Evolutionary conservation across 2,888 invertebrate genomes (phyloP).

Genomic region (Scotopteryx bipunctaria): DNA sequence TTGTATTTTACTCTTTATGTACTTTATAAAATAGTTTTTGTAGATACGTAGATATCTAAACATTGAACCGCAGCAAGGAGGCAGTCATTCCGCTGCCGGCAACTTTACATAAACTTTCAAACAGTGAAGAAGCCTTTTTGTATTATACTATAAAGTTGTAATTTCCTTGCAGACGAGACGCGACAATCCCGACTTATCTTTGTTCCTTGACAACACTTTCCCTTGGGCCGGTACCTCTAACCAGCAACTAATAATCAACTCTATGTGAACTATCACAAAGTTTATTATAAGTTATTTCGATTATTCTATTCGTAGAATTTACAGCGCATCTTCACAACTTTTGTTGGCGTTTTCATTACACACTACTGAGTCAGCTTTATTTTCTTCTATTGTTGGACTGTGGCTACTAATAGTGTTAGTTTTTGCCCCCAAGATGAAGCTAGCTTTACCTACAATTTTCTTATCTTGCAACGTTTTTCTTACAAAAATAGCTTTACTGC

Average conservation of each 20-base stretch:
- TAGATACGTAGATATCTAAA: background rate
- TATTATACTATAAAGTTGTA: constrained; percentile 64
- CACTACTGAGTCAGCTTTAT: constrained; percentile 57
- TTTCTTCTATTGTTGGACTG: constrained; percentile 21
- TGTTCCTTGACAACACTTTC: constrained; percentile 80
- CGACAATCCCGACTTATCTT: constrained; percentile 79
- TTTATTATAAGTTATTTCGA: constrained; percentile 8
- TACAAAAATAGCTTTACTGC: background rate
- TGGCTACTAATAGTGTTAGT: constrained; percentile 12
- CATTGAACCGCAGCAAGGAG: constrained; percentile 18
- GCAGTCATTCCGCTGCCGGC: constrained; percentile 12
- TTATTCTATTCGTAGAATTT: constrained; percentile 58
- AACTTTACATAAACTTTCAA: constrained; percentile 45
- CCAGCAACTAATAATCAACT: constrained; percentile 9
- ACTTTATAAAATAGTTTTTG: too few relatives aligned
- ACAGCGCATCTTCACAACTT: constrained; percentile 70
- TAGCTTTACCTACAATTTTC: background rate
- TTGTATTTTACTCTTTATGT: too few relatives aligned
- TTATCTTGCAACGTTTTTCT: background rate
- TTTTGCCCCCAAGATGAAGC: background rate
- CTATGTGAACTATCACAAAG: constrained; percentile 10
- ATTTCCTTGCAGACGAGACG: constrained; percentile 70
- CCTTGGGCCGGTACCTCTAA: constrained; percentile 54
- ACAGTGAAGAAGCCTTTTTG: constrained; percentile 60
- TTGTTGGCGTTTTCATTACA: constrained; percentile 74